Base-by-base conservation (phyloP, 2,888 invertebrate genomes). In the Xylota sylvarum region DNA sequence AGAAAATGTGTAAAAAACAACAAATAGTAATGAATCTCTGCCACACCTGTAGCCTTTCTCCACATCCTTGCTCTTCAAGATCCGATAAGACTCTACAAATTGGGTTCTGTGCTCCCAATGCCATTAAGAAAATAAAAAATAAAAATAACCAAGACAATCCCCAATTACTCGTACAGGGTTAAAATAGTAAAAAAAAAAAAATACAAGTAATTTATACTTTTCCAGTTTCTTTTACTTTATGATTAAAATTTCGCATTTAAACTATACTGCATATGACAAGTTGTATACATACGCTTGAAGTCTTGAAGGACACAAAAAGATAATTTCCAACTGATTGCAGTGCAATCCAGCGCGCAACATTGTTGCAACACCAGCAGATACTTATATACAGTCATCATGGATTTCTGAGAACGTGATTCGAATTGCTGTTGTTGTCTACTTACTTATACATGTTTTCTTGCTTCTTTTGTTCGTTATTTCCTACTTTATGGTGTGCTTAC, bases 361-460 rank as follows among this genome's bases (percentile, higher is more conserved):
- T 70, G 69, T 70, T 70, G 70, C 70, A 70, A 58, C 19, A 14
- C 4, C 46, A 32, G 58, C 46, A 58, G 58, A 58, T 70, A 58
- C 6, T 30, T 19, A 17, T 4, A 19, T 12, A 37, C 3, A 37
- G 58, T 72, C 32, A 58, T 32, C 56, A 58, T 46, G 19, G 58
- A 7, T 56, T 72, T 58, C 48, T 48, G 46, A 48, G 70, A 58
- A 72, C 46, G 35, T 58, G 70, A 72, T 69, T 69, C 27, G 27
- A 69, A 56, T 30, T 69, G 43, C 40, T 55, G 52, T 37, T 69
- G 37, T 3, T 27, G 14, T 23, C 37, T 30, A 46, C 43, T 56
- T 58, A 46, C 9, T 19, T n/a, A n/a, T n/a, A n/a, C 12, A 12
- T 2, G 3, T 56, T 32, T 56, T 37, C 27, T 46, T 6, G 43